These are phyloP conservation scores for Siniperca chuatsi DNA, from an alignment of 2,113 vertebrate genomes.

Conservation along the genomic window DNA sequence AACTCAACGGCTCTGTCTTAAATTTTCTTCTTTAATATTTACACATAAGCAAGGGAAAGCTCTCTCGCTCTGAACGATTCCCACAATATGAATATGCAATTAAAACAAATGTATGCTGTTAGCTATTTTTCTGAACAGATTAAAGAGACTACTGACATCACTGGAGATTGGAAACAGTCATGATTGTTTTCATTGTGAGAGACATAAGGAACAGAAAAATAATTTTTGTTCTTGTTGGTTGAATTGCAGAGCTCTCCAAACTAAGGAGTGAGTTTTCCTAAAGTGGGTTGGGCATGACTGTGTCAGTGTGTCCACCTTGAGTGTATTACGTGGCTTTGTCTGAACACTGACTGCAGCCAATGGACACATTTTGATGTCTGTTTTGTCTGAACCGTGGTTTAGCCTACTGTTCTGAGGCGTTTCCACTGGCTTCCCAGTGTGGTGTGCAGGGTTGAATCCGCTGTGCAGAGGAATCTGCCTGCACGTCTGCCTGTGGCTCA, in stretches of 20 bases:
- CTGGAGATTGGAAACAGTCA: background rate
- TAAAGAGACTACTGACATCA: background rate
- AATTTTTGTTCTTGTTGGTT: background rate
- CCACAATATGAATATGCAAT: background rate
- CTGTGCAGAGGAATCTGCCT: too few relatives aligned
- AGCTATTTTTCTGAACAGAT: background rate
- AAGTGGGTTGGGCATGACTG: background rate
- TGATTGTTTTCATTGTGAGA: background rate
- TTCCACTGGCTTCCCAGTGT: too few relatives aligned
- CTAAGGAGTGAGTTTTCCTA: background rate
- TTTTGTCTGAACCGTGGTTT: too few relatives aligned
- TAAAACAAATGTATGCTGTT: constrained; percentile 7
- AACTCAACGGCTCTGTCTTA: background rate
- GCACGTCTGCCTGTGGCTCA: too few relatives aligned
- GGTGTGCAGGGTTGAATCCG: too few relatives aligned
- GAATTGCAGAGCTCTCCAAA: background rate
- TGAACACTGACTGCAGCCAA: background rate
- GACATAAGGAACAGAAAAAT: background rate
- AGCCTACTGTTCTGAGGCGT: too few relatives aligned
- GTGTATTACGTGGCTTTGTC: background rate
- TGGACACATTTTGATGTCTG: background rate
- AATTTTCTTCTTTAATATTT: background rate
- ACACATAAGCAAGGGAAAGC: constrained; percentile 5
- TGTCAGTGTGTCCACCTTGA: background rate
- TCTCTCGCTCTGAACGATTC: background rate